Base-by-base conservation (phyloP, 2,113 vertebrate genomes). In the Pteronura brasiliensis region DNA sequence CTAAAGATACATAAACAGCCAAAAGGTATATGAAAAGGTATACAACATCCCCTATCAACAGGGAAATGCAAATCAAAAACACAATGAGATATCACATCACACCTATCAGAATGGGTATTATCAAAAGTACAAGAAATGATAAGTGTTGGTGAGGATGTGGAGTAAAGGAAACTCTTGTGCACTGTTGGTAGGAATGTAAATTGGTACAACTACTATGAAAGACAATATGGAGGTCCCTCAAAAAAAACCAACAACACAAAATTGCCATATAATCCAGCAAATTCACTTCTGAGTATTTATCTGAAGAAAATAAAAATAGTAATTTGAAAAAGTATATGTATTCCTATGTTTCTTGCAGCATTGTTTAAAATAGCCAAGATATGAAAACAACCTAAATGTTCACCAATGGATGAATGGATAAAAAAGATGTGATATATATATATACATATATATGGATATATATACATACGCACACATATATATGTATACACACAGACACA, bases 401-500 rank as follows among this genome's bases (percentile, higher is more conserved):
- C 25, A 76, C 14, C 42, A 44, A 17, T 76, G 72, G 72, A 76
- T 44, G 25, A 27, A 76, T 76, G 23, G 12, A 76, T 76, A 76
- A 76, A 55, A 13, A 44, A 44, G 72, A 27, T 74, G 71, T 36
- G 21, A 10, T 7, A 42, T 9, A 36, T 21, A 71, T 21, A 71
- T 6, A 69, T 0, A 69, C 2, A 39, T 17, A 25, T 2, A 10
- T 13, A 9, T 23, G 5, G 2, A 2, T 20, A 4, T 4, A 69
- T 14, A 72, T 3, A n/a, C 4, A 47, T 1, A 69, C 17, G n/a
- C 6, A 67, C 2, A 52, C 6, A 10, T 5, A 10, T 8, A 4
- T 8, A 69, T 13, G 5, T 3, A 69, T 1, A 69, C n/a, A 69
- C 17, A n/a, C 34, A 69, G 4, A 72, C 49, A 52, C 49, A 11